A percentile compares a stretch with the other conserved stretches of the same genome.
Evolutionary conservation across 2,888 invertebrate genomes (phyloP).

Genomic region (Rhabditoides inermis): DNA sequence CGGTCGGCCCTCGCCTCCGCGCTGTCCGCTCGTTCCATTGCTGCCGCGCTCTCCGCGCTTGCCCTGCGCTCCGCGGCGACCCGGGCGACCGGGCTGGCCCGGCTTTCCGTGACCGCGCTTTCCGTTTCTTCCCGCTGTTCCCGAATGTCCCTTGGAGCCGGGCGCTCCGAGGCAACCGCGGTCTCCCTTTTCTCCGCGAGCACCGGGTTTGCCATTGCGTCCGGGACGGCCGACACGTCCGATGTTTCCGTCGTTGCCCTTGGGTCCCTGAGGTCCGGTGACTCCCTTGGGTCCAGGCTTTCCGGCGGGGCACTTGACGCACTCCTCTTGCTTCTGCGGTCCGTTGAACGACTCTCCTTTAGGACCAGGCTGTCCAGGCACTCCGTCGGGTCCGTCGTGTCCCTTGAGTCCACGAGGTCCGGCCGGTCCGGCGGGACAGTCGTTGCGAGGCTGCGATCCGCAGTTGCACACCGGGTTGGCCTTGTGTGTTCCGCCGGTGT

Average conservation of each 20-base stretch:
- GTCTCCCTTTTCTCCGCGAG: too few relatives aligned
- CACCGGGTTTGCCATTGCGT: too few relatives aligned
- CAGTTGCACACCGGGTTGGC: too few relatives aligned
- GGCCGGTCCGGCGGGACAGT: constrained; percentile 15
- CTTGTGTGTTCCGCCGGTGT: too few relatives aligned
- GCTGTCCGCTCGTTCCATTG: constrained; percentile 3
- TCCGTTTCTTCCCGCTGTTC: neutral
- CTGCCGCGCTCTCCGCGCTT: constrained; percentile 1
- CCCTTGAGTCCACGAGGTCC: constrained; percentile 12
- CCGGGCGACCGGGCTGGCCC: neutral
- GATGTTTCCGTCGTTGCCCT: constrained; percentile 20
- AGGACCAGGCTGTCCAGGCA: neutral
- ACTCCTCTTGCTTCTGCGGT: neutral
- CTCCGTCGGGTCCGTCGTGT: neutral
- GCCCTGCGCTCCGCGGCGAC: constrained; percentile 1
- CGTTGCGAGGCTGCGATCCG: constrained; percentile 13
- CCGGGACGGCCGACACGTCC: too few relatives aligned
- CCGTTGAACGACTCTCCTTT: neutral
- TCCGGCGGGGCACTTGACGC: constrained; percentile 6
- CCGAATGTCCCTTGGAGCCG: neutral
- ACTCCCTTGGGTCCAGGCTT: constrained; percentile 13
- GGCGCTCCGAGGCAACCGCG: neutral
- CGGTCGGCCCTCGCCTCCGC: constrained; percentile 2
- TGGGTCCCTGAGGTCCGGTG: constrained; percentile 15
- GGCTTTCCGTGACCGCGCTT: too few relatives aligned